Evolutionary conservation across 1,140 invertebrate genomes (phyloP), one percentile per base, ranked within the genome.

Genomic region (Anastatus disparis): DNA sequence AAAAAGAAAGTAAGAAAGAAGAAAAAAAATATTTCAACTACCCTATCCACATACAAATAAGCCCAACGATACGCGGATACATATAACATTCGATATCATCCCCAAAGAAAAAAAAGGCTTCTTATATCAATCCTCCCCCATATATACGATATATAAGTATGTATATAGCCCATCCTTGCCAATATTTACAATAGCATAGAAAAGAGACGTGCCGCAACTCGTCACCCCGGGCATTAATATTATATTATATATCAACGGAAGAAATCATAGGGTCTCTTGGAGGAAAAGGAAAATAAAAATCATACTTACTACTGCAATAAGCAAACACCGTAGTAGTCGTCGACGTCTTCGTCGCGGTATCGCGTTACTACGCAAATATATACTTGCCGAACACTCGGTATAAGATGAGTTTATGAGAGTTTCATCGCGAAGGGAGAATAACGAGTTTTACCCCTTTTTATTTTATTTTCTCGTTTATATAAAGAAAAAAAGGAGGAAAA

Each of bases 161-260:
- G n/a, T n/a, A n/a, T n/a, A n/a, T n/a, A n/a, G 72, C 58, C 70
- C 67, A 72, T 79, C 72, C 68, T 50, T 40, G 76, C 77, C 76
- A 82, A 83, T 85, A 83, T 85, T 83, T 82, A 80, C 82, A 78
- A 73, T 78, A 75, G 55, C 26, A n/a, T n/a, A n/a, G n/a, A n/a
- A n/a, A n/a, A n/a, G n/a, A 72, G 65, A 82, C 83, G 84, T 85
- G 83, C 81, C 78, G 71, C 72, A 76, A 73, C 75, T 52, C 73
- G 70, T 73, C 79, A 79, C 81, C 80, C 77, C 79, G 62, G 82
- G 84, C 83, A 85, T 86, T 86, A 86, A 86, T 85, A 86, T 84
- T 85, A 82, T 81, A 86, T 84, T 79, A 86, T n/a, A n/a, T 83
- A 83, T 83, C 82, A 82, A 80, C 82, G 82, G 78, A 66, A 70